Base-by-base conservation (phyloP, 2,797 vertebrate species). In the Lycodopsis pacificus region DNA sequence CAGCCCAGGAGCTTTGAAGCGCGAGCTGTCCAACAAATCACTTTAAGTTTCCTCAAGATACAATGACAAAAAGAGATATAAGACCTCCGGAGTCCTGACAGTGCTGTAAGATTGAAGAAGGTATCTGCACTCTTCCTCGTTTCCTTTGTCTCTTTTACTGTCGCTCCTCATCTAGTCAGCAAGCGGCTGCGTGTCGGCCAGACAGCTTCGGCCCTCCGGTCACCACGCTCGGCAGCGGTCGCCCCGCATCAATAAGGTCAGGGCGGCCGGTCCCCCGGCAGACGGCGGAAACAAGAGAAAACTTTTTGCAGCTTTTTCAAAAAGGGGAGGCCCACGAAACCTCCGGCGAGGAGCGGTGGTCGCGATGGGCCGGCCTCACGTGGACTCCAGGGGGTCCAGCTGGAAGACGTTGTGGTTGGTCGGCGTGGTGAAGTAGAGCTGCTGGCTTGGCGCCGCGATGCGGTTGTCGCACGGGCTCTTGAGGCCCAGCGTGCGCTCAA, bases 321-420 rank as follows among this genome's bases (percentile, higher is more conserved):
- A 51, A 71, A 15, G 51, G 72, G 53, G 78, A 85, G 82, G 86
- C 75, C 59, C 65, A 12, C 2, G 1, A 77, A 71, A 51, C 13
- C 83, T 74, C 80, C 61, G 1, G 69, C 57, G 56, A 73, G 40
- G 58, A 71, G 63, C 69, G 22, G 46, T 2, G 14, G 34, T 5
- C 34, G 0, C 0, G 42, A 5, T 11, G 19, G 44, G 7, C 0
- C 0, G 56, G 0, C 80, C 80, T 97, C 97, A 98, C 95, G 96
- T 97, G 89, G 97, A 98, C 89, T 97, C 95, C 89, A 97, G 88
- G 25, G 97, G 95, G 94, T 98, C 97, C 94, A 97, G 95, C 80
- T 98, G 97, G 94, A 98, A 98, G 92, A 98, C 96, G 1, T 98
- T 98, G 94, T 98, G 97, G 90, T 97, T 98, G 88, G 96, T 96